Evolutionary conservation across 2,888 invertebrate genomes (phyloP).

Genomic region (Tetramorium bicarinatum): DNA sequence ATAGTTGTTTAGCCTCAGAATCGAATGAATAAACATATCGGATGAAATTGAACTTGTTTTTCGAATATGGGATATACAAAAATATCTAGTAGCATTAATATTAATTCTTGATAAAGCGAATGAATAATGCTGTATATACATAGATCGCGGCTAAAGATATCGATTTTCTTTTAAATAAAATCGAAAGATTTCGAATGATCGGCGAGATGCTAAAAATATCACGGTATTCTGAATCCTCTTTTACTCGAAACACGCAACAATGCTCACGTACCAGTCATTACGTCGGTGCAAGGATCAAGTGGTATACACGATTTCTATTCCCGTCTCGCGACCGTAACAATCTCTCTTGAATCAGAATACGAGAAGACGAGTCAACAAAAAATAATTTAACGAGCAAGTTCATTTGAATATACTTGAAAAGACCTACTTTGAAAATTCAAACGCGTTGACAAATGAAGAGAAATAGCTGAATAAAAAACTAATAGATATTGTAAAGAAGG

Average conservation of each 20-base stretch:
- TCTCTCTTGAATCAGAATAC: conserved; percentile 30
- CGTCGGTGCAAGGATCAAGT: conserved; percentile 21
- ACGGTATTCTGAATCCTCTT: not conserved
- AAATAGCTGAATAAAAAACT: not conserved
- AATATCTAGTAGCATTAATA: not conserved
- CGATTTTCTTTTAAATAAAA: not conserved
- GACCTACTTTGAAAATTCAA: conserved; percentile 1
- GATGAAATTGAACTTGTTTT: not conserved
- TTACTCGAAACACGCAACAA: conserved; percentile 22
- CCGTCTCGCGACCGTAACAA: conserved; percentile 5
- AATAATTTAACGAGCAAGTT: conserved; percentile 26
- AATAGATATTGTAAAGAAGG: not conserved
- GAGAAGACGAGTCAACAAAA: not conserved
- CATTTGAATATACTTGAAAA: not conserved
- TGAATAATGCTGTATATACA: not conserved
- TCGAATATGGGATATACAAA: not conserved
- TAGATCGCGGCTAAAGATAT: not conserved
- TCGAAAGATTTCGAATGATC: not conserved
- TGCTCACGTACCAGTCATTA: conserved; percentile 30
- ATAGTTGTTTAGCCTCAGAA: not conserved
- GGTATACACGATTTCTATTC: conserved; percentile 18
- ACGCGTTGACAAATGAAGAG: not conserved
- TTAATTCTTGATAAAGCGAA: not conserved
- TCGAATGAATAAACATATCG: not conserved
- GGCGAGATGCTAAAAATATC: conserved; percentile 5